Conservation (phyloP, 2,113 vertebrate genomes). For the Taurulus bubalis region DNA sequence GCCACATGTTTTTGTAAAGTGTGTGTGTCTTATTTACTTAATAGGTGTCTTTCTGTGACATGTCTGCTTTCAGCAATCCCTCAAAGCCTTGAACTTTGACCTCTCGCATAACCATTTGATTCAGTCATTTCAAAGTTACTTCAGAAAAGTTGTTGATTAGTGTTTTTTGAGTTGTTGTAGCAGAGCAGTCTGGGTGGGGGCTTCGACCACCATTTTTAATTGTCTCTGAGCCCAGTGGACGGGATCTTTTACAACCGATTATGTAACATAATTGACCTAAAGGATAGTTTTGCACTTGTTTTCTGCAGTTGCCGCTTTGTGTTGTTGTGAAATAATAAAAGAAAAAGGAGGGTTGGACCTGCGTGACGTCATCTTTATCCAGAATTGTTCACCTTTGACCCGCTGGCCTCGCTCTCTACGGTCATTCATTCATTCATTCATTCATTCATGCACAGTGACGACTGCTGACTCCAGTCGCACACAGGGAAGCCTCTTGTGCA, state of each 20-base stretch:
- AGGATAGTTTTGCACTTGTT: slow-evolving; percentile 8
- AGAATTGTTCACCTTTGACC: no score
- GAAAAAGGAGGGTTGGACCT: neutral
- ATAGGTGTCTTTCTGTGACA: neutral
- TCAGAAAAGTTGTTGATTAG: no score
- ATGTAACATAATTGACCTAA: slow-evolving; percentile 16
- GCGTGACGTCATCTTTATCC: neutral
- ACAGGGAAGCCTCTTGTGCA: slow-evolving; percentile 6
- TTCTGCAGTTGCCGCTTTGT: neutral
- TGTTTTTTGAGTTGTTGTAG: no score
- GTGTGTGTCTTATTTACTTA: neutral
- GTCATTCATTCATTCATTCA: slow-evolving; percentile 33
- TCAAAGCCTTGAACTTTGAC: neutral
- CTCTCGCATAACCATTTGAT: neutral
- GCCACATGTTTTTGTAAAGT: no score
- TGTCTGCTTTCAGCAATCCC: neutral
- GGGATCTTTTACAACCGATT: slow-evolving; percentile 33
- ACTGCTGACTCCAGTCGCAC: neutral
- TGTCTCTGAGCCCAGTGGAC: slow-evolving; percentile 3
- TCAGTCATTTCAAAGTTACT: neutral
- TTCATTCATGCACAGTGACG: no score
- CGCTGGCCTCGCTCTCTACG: neutral
- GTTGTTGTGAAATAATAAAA: neutral
- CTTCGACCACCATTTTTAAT: neutral
- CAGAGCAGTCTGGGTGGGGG: no score